Evolutionary conservation across 2,888 invertebrate species (phyloP), one percentile per base, ranked within the genome.

Genomic region (Tetrapedia diversipes): DNA sequence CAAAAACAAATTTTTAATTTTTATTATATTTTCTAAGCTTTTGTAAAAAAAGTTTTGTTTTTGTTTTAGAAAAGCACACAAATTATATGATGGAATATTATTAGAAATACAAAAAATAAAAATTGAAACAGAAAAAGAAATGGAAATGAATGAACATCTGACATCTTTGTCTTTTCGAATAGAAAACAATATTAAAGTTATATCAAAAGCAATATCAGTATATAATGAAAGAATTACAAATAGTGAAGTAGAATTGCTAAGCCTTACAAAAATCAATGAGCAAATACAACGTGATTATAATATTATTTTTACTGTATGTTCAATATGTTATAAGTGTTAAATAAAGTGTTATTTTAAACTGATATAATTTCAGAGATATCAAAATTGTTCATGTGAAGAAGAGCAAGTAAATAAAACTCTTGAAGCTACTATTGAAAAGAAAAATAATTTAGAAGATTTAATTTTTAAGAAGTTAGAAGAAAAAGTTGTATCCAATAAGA

Each of bases 401-500:
- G 92, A 92, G 1, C 85, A 86, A 4, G 80, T 90, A 0, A 91
- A 92, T 76, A 93, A 92, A 65, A 92, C 93, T 56, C 87, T 93
- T 7, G 94, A 95, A 16, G 93, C 93, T 72, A 92, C 94, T 59
- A 82, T 86, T 0, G 91, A 90, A n/a, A 92, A 92, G 56, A 96
- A 95, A 88, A 86, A 92, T 16, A 92, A 92, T 47, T 79, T 95
- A 56, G 96, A 97, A 88, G 95, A 95, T 71, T 92, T 93, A 53
- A 94, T 96, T 37, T 87, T 96, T 7, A 89, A 91, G 24, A 93
- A 94, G 71, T 92, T 96, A 0, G 95, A 96, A 86, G 95, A 95
- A 14, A 95, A 95, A 86, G 89, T 95, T 6, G 93, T 95, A 6
- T 94, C 95, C 51, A 95, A 96, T 84, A 96, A 96, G 86, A 94